Conservation (phyloP, 2,113 vertebrate species). For the Brienomyrus brachyistius region DNA sequence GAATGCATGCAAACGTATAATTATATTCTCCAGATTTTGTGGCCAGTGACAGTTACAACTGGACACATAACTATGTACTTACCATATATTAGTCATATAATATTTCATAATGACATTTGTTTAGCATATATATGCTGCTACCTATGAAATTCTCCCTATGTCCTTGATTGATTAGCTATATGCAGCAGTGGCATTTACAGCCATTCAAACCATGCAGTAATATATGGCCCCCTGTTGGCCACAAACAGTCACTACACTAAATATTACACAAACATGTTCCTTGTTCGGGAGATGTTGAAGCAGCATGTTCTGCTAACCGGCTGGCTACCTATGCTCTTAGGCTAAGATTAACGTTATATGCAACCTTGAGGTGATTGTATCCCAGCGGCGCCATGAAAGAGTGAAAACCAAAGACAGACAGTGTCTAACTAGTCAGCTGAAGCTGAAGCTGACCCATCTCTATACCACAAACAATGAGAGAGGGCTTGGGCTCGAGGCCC, state of each 20-base stretch:
- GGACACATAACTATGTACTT: background rate
- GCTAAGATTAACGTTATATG: background rate
- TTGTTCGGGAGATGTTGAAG: background rate
- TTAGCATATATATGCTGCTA: background rate
- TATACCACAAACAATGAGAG: background rate
- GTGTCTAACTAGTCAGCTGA: too few relatives aligned
- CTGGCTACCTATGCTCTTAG: background rate
- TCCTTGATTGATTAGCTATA: background rate
- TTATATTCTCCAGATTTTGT: background rate
- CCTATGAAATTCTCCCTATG: background rate
- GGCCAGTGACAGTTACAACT: background rate
- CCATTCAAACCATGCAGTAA: background rate
- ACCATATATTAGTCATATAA: background rate
- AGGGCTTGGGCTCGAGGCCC: background rate
- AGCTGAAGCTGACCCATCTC: background rate
- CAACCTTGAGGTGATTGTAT: background rate
- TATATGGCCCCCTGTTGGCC: background rate
- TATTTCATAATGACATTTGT: background rate
- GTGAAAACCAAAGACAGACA: background rate
- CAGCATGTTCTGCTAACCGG: background rate
- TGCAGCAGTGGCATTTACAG: background rate
- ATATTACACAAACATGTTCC: background rate
- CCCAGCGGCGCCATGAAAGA: background rate
- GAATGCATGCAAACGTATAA: background rate
- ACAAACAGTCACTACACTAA: background rate